Evolutionary conservation across 2,888 invertebrate genomes (phyloP).

Genomic region (Antitype chi): DNA sequence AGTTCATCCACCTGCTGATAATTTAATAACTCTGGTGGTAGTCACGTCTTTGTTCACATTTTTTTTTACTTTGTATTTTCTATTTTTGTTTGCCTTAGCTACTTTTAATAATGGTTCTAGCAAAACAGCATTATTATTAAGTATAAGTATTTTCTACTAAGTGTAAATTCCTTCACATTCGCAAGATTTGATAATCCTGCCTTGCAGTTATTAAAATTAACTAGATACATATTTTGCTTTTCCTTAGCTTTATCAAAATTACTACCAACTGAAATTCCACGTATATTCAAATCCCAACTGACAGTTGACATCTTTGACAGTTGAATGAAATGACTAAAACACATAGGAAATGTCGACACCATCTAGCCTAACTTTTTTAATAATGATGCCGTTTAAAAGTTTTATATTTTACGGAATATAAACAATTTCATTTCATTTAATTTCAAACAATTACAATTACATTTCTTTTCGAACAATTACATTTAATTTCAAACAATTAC

Average conservation of each 20-base stretch:
- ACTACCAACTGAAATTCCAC: background rate
- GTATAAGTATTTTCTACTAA: too few species aligned
- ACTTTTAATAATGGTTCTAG: background rate
- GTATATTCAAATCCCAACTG: background rate
- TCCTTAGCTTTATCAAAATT: background rate
- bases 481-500: too few species aligned
- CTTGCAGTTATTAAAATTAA: background rate
- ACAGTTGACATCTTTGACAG: background rate
- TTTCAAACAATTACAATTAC: too few species aligned
- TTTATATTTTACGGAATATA: too few species aligned
- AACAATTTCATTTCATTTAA: too few species aligned
- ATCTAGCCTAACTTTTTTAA: too few species aligned
- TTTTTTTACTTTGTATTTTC: background rate
- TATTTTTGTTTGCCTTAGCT: too few species aligned
- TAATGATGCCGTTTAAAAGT: too few species aligned
- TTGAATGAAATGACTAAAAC: background rate
- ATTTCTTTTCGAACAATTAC: too few species aligned
- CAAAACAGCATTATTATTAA: background rate
- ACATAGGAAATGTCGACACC: too few species aligned
- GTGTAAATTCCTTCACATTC: background rate
- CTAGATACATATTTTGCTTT: background rate
- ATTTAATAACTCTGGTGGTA: background rate
- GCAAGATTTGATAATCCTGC: background rate
- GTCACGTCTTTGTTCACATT: conserved; percentile 1
- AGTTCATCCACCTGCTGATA: conserved; percentile 18